Percentiles rank a stretch among this genome's conserved stretches.
phyloP scores from a whole-genome alignment of 92 coral and sea anemone species.

The Chrysogorgia sp. region DNA sequence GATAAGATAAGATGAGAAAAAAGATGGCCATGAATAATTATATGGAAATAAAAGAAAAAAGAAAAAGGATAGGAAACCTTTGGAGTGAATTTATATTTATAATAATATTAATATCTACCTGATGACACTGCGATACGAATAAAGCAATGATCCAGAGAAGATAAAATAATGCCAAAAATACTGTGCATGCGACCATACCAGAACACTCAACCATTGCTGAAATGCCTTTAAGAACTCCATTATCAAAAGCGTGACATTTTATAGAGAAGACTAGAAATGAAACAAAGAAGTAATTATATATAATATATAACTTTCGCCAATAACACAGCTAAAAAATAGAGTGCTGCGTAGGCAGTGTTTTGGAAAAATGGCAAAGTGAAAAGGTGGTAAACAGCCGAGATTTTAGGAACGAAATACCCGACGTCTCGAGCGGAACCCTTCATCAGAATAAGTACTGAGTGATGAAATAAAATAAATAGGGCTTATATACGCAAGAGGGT shows the following conservation, averaged over 20 bases:
- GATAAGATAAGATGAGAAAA: too few relatives aligned
- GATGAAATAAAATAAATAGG: too few relatives aligned
- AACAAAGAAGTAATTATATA: neutral
- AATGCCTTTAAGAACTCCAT: slow-evolving; percentile 71
- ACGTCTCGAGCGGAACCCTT: too few relatives aligned
- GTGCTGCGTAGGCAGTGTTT: too few relatives aligned
- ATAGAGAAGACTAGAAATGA: slow-evolving; percentile 67
- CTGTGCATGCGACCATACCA: slow-evolving; percentile 89
- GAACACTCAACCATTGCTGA: slow-evolving; percentile 76
- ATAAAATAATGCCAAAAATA: slow-evolving; percentile 77
- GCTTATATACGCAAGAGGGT: too few relatives aligned
- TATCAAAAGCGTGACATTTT: slow-evolving; percentile 77
- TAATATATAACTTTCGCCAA: too few relatives aligned
- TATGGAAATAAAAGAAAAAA: neutral
- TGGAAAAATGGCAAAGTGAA: too few relatives aligned
- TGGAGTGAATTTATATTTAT: neutral
- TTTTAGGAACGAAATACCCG: too few relatives aligned
- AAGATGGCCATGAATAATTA: too few relatives aligned
- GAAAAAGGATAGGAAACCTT: neutral
- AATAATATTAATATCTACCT: slow-evolving; percentile 54
- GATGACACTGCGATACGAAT: slow-evolving; percentile 81
- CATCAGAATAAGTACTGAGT: too few relatives aligned
- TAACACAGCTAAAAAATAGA: too few relatives aligned
- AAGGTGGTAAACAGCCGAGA: too few relatives aligned
- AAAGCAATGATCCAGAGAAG: slow-evolving; percentile 89